phyloP scores from a whole-genome alignment of 2,797 vertebrate genomes.

The Lophura swinhoii region DNA sequence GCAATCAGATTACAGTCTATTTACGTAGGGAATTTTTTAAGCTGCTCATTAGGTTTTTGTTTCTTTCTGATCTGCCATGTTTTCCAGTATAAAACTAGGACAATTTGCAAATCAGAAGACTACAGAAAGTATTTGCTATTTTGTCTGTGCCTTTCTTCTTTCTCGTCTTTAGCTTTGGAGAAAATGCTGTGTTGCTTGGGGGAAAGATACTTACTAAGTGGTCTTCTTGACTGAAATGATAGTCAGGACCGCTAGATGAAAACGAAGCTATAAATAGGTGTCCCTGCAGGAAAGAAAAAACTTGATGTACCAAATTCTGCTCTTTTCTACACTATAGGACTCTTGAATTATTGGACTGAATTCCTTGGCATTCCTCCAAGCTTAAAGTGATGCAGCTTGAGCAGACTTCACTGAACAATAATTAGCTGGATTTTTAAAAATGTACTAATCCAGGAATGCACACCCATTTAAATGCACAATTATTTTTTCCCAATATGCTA shows the following conservation, averaged over 20 bases:
- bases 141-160: neutral
- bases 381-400: neutral
- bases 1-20: neutral
- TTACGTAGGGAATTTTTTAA: neutral
- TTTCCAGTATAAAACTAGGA: neutral
- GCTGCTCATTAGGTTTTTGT: accelerated
- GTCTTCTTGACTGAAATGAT: neutral
- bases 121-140: neutral
- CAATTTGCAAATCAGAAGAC: neutral
- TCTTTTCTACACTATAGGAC: neutral
- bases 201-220: neutral
- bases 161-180: neutral
- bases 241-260: neutral
- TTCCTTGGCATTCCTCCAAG: neutral
- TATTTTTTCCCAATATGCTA: neutral
- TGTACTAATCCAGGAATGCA: neutral
- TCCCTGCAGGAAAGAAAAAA: neutral
- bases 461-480: neutral
- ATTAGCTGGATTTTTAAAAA: neutral
- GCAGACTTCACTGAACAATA: neutral
- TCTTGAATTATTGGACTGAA: neutral
- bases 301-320: neutral
- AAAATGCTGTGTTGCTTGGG: neutral
- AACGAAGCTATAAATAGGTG: neutral
- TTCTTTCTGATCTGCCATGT: neutral